These are phyloP conservation scores for Psilanteris sp. DNA, from an alignment of 1,140 invertebrate genomes.

Conservation along the genomic window DNA sequence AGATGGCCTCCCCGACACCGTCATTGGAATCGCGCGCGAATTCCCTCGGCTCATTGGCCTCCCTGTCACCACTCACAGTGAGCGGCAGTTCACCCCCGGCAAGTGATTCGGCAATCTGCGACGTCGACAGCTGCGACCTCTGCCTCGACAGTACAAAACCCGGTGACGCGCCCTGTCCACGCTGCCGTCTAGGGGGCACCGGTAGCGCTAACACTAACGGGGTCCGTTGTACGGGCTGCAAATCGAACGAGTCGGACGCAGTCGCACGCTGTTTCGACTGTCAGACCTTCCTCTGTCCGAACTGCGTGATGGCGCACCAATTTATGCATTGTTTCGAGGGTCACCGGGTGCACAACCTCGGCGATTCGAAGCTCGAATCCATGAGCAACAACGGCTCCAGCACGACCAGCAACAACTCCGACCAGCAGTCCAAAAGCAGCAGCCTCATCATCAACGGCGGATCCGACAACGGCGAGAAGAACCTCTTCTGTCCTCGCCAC, in stretches of 20 bases:
- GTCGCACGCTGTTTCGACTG: constrained; percentile 96
- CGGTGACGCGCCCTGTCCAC: constrained; percentile 90
- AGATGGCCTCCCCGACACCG: constrained; percentile 91
- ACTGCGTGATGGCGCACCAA: constrained; percentile 98
- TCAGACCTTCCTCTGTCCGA: constrained; percentile 95
- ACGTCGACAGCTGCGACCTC: constrained; percentile 87
- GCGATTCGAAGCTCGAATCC: constrained; percentile 82
- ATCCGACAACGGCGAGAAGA: constrained; percentile 81
- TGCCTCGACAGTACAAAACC: constrained; percentile 89
- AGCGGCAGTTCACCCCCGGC: constrained; percentile 90
- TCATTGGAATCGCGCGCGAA: constrained; percentile 95
- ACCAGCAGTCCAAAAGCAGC: constrained; percentile 34
- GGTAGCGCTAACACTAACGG: constrained; percentile 78
- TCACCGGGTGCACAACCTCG: constrained; percentile 91
- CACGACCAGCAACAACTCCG: constrained; percentile 1
- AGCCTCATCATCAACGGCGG: constrained; percentile 68
- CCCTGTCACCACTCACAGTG: constrained; percentile 87
- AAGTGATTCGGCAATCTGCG: constrained; percentile 89
- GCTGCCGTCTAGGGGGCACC: constrained; percentile 84
- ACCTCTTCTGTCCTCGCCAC: constrained; percentile 89
- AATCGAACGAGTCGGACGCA: constrained; percentile 90
- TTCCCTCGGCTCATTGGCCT: constrained; percentile 89
- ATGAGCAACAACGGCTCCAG: constrained; percentile 43
- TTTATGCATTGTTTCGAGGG: constrained; percentile 99
- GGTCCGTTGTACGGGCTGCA: constrained; percentile 91